A percentile compares a stretch with the other conserved stretches of the same genome.
Conservation (phyloP, 2,113 vertebrate species). For the Arvicanthis niloticus region DNA sequence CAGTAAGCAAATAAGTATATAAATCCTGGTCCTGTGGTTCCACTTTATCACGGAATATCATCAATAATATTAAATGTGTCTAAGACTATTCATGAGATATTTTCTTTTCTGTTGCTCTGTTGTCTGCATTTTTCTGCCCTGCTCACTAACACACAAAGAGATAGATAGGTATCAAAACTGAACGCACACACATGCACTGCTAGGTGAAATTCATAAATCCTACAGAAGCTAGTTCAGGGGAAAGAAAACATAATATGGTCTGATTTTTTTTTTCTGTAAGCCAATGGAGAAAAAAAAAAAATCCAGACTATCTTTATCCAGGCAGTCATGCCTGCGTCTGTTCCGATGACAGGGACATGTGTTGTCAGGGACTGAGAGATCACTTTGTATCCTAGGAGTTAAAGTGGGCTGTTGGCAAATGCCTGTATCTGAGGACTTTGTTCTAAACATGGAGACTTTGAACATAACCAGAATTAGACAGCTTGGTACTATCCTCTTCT, state of each 20-base stretch:
- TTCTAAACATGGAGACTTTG: constrained; percentile 37
- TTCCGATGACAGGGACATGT: constrained; percentile 42
- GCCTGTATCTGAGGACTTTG: constrained; percentile 7
- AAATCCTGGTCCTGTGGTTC: constrained; percentile 18
- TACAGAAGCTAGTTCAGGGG: constrained; percentile 33
- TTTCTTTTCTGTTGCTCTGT: constrained; percentile 54
- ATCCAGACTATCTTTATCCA: constrained; percentile 49
- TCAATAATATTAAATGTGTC: constrained; percentile 60
- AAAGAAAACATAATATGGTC: background rate
- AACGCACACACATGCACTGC: constrained; percentile 2
- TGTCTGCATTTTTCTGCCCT: constrained; percentile 63
- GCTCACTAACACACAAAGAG: constrained; percentile 61
- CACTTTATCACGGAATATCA: constrained; percentile 59
- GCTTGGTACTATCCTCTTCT: background rate
- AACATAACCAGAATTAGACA: background rate
- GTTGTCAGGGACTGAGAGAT: background rate
- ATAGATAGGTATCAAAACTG: constrained; percentile 73
- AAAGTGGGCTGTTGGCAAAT: constrained; percentile 37
- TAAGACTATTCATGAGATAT: constrained; percentile 56
- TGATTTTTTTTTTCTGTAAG: background rate
- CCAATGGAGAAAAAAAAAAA: constrained; percentile 44
- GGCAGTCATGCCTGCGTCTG: background rate
- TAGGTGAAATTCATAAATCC: constrained; percentile 66
- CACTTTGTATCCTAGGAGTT: constrained; percentile 12
- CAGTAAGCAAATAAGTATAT: constrained; percentile 57